A percentile compares a stretch with the other conserved stretches of the same genome.
phyloP scores from a whole-genome alignment of 2,113 vertebrate genomes.

The Colistium nudipinnis region DNA sequence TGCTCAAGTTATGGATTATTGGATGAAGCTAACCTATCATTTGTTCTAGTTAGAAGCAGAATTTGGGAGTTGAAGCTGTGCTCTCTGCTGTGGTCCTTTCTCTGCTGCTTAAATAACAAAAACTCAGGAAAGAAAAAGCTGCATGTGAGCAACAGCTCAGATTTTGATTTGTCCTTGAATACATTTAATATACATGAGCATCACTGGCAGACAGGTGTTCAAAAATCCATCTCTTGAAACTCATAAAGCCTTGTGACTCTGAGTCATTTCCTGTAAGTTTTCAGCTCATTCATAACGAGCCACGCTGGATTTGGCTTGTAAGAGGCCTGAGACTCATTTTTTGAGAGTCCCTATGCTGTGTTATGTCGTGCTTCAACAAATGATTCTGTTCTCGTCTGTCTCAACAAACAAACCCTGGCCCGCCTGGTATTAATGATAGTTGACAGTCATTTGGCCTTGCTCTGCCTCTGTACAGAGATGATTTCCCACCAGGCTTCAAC shows the following conservation, averaged over 20 bases:
- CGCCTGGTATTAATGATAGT: background rate
- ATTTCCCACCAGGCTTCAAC: constrained; percentile 12
- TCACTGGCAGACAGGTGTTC: background rate
- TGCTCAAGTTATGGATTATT: background rate
- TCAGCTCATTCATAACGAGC: background rate
- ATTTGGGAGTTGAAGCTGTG: background rate
- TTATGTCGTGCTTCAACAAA: background rate
- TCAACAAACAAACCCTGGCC: background rate
- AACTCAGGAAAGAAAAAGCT: background rate
- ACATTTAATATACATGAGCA: background rate
- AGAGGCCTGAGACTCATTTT: background rate
- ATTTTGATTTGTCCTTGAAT: constrained; percentile 18
- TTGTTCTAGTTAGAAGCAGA: background rate
- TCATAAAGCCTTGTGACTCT: background rate
- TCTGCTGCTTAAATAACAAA: background rate
- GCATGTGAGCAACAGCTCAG: constrained; percentile 14
- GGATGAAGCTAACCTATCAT: constrained; percentile 5
- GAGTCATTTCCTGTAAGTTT: background rate
- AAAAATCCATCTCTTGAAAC: background rate
- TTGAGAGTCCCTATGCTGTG: background rate
- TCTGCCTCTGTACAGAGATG: constrained; percentile 1
- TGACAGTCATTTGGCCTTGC: constrained; percentile 13
- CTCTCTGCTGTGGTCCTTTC: no score
- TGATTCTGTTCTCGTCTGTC: background rate
- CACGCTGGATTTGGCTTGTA: background rate